Percentiles rank a stretch among this genome's conserved stretches.
Conservation (phyloP, 2,797 vertebrate species). For the Rhyacichthys aspro region DNA sequence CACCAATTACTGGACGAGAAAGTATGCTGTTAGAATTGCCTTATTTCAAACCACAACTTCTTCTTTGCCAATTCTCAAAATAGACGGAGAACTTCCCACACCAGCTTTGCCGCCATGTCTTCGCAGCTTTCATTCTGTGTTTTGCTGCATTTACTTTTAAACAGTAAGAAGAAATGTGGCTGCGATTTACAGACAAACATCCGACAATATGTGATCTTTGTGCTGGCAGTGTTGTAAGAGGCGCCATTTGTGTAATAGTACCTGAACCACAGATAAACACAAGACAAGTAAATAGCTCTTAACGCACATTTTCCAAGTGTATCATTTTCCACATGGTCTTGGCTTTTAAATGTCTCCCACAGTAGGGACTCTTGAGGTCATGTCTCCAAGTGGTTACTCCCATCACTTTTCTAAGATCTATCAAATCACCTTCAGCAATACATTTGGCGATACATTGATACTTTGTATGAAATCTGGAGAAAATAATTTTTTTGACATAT, state of each 20-base stretch:
- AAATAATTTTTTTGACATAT: no score
- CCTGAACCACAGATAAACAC: conserved; percentile 14
- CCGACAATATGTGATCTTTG: conserved; percentile 6
- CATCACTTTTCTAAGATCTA: background rate
- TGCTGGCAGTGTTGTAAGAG: conserved; percentile 1
- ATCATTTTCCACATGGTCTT: conserved; percentile 9
- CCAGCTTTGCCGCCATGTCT: background rate
- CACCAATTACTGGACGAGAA: background rate
- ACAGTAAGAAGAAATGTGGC: background rate
- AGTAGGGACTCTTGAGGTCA: background rate
- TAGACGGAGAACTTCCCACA: background rate
- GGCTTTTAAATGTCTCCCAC: conserved; percentile 1
- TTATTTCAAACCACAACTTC: conserved; percentile 3
- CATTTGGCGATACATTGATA: background rate
- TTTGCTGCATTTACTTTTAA: background rate
- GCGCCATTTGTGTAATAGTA: conserved; percentile 6
- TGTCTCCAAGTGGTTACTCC: background rate
- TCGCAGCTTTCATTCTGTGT: background rate
- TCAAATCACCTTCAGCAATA: background rate
- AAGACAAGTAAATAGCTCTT: conserved; percentile 5
- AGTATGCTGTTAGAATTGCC: background rate
- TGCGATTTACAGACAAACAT: conserved; percentile 1
- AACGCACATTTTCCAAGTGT: conserved; percentile 13
- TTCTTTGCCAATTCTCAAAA: conserved; percentile 3
- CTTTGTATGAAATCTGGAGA: background rate